A percentile compares a stretch with the other conserved stretches of the same genome.
phyloP scores from a whole-genome alignment of 2,888 invertebrate genomes.

The Acleris literana region DNA sequence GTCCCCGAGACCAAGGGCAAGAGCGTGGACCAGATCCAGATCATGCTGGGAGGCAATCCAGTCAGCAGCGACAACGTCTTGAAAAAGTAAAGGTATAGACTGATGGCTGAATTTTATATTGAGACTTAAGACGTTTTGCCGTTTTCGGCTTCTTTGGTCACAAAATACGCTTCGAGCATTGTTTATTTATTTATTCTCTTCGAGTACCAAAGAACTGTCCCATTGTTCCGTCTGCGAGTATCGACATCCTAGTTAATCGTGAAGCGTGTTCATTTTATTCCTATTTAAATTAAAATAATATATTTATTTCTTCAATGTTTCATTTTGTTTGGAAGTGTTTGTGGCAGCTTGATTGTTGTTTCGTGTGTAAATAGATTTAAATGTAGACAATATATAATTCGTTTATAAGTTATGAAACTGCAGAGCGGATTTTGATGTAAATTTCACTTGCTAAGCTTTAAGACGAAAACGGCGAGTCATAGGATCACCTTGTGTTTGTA shows the following conservation, averaged over 20 bases:
- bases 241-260: slow-evolving; percentile 24
- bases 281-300: slow-evolving; percentile 6
- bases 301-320: slow-evolving; percentile 10
- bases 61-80: slow-evolving; percentile 48
- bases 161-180: slow-evolving; percentile 51
- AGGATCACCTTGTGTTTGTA: background rate
- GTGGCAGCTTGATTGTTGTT: slow-evolving; percentile 22
- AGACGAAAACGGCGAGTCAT: slow-evolving; percentile 10
- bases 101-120: slow-evolving; percentile 60
- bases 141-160: slow-evolving; percentile 49
- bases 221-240: slow-evolving; percentile 20
- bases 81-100: slow-evolving; percentile 67
- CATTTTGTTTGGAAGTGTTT: slow-evolving; percentile 15
- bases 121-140: slow-evolving; percentile 44
- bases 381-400: background rate
- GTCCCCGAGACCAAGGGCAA: slow-evolving; percentile 89
- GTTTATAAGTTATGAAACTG: slow-evolving; percentile 8
- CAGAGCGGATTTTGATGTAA: slow-evolving; percentile 1
- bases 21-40: slow-evolving; percentile 86
- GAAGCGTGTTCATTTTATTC: slow-evolving; percentile 20
- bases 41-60: slow-evolving; percentile 71
- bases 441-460: slow-evolving; percentile 26
- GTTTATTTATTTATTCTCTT: slow-evolving; percentile 43
- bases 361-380: slow-evolving; percentile 9
- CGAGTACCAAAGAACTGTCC: slow-evolving; percentile 65